Evolutionary conservation across 2,888 invertebrate genomes (phyloP).

Genomic region (Penaeus monodon): DNA sequence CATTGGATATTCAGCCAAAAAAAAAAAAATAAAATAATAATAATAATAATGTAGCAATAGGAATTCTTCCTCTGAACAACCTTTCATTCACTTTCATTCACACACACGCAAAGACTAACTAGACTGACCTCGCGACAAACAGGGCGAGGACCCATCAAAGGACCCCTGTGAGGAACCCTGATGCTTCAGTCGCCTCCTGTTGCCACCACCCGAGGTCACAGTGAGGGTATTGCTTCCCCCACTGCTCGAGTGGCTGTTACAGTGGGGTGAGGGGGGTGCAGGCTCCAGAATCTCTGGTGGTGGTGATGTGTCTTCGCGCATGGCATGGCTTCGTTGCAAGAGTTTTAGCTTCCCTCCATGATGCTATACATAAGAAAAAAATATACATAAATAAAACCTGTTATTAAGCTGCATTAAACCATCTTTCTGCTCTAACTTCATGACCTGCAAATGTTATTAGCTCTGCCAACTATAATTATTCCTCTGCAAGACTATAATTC

Average conservation of each 20-base stretch:
- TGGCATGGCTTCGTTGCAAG: conserved; percentile 89
- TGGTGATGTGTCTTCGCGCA: conserved; percentile 82
- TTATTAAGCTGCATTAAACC: background rate
- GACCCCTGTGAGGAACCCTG: conserved; percentile 64
- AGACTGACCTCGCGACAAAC: conserved; percentile 66
- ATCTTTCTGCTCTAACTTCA: background rate
- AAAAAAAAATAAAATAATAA: too few relatives aligned
- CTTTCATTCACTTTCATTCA: too few relatives aligned
- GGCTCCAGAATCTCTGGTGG: conserved; percentile 67
- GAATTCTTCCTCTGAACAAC: too few relatives aligned
- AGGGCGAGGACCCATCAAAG: conserved; percentile 66
- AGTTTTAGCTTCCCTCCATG: conserved; percentile 66
- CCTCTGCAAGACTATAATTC: too few relatives aligned
- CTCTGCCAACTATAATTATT: too few relatives aligned
- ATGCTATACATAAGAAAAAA: conserved; percentile 19
- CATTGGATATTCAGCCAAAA: too few relatives aligned
- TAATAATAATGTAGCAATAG: too few relatives aligned
- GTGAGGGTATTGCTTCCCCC: conserved; percentile 60
- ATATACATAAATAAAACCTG: background rate
- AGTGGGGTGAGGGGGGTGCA: conserved; percentile 35
- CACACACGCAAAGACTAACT: background rate
- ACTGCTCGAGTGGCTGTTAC: conserved; percentile 8
- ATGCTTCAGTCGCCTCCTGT: conserved; percentile 53
- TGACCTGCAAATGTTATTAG: too few relatives aligned
- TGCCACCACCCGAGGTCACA: conserved; percentile 52